phyloP scores from a whole-genome alignment of 2,888 invertebrate genomes.

The Scaptomyza caliginosa region DNA sequence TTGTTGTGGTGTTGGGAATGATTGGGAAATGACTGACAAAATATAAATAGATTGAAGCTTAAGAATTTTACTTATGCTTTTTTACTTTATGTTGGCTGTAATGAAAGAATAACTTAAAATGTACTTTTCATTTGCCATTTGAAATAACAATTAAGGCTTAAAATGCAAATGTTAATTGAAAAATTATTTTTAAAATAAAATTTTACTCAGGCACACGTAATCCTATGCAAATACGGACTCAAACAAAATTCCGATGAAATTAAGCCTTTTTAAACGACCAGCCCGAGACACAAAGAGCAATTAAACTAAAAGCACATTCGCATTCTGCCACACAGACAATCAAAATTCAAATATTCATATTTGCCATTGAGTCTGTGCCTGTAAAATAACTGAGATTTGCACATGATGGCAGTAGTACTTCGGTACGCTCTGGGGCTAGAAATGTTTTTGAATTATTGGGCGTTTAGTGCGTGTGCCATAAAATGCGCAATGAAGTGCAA shows the following conservation, averaged over 20 bases:
- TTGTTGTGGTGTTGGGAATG: background rate
- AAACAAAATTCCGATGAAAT: conserved; percentile 16
- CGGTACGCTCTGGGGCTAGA: background rate
- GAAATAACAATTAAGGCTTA: background rate
- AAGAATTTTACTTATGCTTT: background rate
- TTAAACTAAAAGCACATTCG: conserved; percentile 68
- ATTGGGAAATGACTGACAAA: background rate
- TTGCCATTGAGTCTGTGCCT: conserved; percentile 32
- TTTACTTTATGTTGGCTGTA: background rate
- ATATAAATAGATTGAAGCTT: background rate
- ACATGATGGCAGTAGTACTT: conserved; percentile 19
- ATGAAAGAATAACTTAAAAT: background rate
- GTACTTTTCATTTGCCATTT: background rate
- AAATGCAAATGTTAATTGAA: background rate
- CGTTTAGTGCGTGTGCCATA: conserved; percentile 33
- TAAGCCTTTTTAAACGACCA: conserved; percentile 30
- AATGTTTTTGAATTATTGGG: conserved; percentile 33
- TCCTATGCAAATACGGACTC: conserved; percentile 27
- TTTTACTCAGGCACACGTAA: conserved; percentile 23
- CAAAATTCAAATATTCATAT: conserved; percentile 62
- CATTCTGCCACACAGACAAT: conserved; percentile 57
- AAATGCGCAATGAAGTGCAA: conserved; percentile 56
- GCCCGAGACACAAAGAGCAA: conserved; percentile 37
- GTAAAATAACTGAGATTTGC: conserved; percentile 45
- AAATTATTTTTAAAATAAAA: background rate